Base-by-base conservation (phyloP, 2,888 invertebrate species). In the Latrodectus elegans region DNA sequence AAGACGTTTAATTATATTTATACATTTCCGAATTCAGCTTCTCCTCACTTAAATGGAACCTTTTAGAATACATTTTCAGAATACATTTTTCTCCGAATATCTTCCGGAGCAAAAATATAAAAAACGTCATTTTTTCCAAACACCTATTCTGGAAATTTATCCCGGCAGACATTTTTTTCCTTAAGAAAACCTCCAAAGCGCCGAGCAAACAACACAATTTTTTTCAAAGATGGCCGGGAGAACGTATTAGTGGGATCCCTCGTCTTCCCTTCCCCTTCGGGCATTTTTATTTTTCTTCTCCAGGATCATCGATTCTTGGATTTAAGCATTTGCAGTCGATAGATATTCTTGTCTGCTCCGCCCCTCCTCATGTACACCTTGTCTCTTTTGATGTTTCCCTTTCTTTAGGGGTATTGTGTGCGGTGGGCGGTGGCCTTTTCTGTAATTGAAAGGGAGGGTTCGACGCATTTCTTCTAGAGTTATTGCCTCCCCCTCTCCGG, bases 351-450 rank as follows among this genome's bases (percentile, higher is more conserved):
- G 38, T 38, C 38, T 38, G 38, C 38, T 38, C 38, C 78, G 78
- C 75, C 65, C 70, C 26, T 51, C 53, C 77, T 15, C 77, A 17
- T 83, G 76, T 76, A 64, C 73, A 79, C 74, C 65, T 85, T 70
- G 73, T 81, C 82, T 75, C 78, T 80, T 85, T 85, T 80, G 85
- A 85, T 85, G 79, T 85, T 85, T 85, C 73, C 85, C 68, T 78
- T 55, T 67, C 65, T n/a, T 38, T 65, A 38, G 38, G 38, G 38
- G 60, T 60, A 70, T 67, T 74, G 52, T 74, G 60, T 60, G 14
- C 12, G 14, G 60, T n/a, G 60, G 64, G 73, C 72, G 72, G 80
- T 60, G 60, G 71, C 72, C 12, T 72, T 52, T 14, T 60, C n/a
- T 60, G 60, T 74, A 81, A 81, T 74, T 67, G 74, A 81, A 80